These are phyloP conservation scores for Buteo buteo DNA, from an alignment of 2,113 vertebrate species.

Conservation along the genomic window DNA sequence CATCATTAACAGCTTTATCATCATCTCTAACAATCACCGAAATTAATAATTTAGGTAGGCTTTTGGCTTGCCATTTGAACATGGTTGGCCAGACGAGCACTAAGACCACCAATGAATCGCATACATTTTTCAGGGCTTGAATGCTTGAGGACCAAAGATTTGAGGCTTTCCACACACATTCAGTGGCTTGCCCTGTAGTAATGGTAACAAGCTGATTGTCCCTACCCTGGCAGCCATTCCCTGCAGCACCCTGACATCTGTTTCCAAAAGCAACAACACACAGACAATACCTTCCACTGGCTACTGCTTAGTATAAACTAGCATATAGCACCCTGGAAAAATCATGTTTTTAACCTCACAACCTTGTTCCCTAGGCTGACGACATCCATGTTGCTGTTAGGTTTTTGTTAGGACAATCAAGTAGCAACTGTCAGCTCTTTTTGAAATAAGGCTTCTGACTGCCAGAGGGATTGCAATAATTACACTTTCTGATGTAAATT, in stretches of 20 bases:
- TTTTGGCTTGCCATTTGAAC: rapidly evolving
- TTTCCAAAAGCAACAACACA: not conserved
- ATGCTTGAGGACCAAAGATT: not conserved
- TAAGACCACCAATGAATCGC: not conserved
- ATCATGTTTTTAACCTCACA: not conserved
- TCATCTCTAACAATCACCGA: not conserved
- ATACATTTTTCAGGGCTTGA: not conserved
- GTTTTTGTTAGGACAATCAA: not conserved
- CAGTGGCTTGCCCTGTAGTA: not conserved
- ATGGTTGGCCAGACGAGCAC: rapidly evolving
- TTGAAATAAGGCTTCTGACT: not conserved
- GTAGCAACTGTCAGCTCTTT: not conserved
- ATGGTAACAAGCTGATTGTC: not conserved
- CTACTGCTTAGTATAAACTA: not conserved
- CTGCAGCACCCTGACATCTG: rapidly evolving
- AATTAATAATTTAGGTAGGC: not conserved
- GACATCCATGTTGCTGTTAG: rapidly evolving
- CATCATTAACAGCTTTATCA: not conserved
- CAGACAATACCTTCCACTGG: not conserved
- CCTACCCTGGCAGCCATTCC: not conserved
- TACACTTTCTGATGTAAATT: not conserved
- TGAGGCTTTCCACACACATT: not conserved
- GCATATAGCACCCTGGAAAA: not conserved
- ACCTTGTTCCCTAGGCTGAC: not conserved
- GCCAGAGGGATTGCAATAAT: not conserved